phyloP scores from a whole-genome alignment of 1,140 invertebrate genomes.

The Brachionus manjavacas region DNA sequence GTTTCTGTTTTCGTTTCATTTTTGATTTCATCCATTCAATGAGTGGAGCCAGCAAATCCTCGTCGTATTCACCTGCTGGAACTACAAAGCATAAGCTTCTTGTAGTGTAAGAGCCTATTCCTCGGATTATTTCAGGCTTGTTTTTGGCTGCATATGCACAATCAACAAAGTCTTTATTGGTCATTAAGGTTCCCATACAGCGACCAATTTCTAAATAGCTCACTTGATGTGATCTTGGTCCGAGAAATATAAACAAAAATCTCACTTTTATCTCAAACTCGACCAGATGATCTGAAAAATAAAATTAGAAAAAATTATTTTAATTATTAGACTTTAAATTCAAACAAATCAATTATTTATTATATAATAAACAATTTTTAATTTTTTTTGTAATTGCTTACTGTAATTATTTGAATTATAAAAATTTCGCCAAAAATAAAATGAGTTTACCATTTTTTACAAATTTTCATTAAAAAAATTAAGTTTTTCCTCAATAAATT shows the following conservation, averaged over 20 bases:
- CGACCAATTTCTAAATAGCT: conserved; percentile 37
- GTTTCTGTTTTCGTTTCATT: conserved; percentile 12
- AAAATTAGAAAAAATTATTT: not conserved
- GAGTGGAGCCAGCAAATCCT: not conserved
- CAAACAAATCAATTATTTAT: no score
- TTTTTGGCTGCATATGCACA: not conserved
- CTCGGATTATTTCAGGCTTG: not conserved
- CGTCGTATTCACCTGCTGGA: not conserved
- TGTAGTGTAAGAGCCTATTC: not conserved
- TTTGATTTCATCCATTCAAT: conserved; percentile 32
- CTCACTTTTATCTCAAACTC: conserved; percentile 38
- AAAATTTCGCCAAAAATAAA: no score
- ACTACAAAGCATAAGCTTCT: conserved; percentile 23
- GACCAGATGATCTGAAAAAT: conserved; percentile 17
- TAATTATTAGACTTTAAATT: no score
- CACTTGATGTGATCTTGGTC: not conserved
- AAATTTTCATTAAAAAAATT: no score
- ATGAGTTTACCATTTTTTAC: no score
- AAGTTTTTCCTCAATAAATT: no score
- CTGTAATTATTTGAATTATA: no score
- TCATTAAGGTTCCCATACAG: conserved; percentile 17
- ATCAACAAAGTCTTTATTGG: conserved; percentile 37
- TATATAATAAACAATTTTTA: no score
- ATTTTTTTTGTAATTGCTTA: no score
- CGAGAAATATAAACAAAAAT: conserved; percentile 41